These are phyloP conservation scores for Gastracanthus pulcherrimus DNA, from an alignment of 2,888 invertebrate species.

Conservation along the genomic window DNA sequence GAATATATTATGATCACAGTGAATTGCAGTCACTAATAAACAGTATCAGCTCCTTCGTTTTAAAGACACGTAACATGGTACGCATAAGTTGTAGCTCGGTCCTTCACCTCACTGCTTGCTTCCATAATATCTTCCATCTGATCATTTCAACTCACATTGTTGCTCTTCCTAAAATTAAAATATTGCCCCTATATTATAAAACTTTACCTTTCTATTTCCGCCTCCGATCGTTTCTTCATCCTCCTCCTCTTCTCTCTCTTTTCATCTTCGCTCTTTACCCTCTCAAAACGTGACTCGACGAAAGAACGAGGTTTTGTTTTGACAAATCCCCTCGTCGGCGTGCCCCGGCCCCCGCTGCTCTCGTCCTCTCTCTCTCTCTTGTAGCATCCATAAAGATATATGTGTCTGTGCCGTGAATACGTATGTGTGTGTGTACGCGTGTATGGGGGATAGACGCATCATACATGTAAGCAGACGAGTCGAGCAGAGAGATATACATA, in stretches of 20 bases:
- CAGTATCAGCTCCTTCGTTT: too few relatives aligned
- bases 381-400: background rate
- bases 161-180: too few relatives aligned
- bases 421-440: background rate
- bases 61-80: too few relatives aligned
- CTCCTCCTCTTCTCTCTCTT: background rate
- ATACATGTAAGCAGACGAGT: background rate
- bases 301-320: conserved; percentile 72
- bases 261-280: background rate
- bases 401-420: background rate
- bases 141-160: too few relatives aligned
- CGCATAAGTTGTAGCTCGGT: background rate
- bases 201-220: conserved; percentile 6
- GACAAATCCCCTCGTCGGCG: conserved; percentile 67
- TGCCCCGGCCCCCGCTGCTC: conserved; percentile 1
- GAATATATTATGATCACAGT: too few relatives aligned
- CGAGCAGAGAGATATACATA: conserved; percentile 51
- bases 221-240: conserved; percentile 1
- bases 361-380: background rate
- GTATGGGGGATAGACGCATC: conserved; percentile 3
- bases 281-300: conserved; percentile 72
- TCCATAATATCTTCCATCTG: too few relatives aligned
- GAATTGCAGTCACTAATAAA: too few relatives aligned
- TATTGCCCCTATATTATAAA: too few relatives aligned
- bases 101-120: background rate